phyloP scores from a whole-genome alignment of 2,797 vertebrate species.

The Scyliorhinus canicula region DNA sequence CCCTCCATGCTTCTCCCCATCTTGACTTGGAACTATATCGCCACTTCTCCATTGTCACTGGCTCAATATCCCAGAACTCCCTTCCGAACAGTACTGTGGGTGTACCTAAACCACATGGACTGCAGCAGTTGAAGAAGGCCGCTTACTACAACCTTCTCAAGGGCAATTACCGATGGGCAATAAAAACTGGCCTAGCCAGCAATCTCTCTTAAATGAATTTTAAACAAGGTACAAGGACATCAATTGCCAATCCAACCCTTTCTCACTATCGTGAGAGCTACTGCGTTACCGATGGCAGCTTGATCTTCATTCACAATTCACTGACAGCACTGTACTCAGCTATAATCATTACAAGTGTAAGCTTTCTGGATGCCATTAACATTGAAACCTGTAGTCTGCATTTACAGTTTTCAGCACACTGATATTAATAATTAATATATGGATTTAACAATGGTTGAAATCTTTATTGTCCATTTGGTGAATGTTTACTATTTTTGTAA shows the following conservation, averaged over 20 bases:
- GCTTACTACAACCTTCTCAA: no score
- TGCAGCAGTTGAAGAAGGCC: no score
- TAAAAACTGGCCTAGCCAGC: no score
- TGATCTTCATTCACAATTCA: background rate
- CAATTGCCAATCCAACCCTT: background rate
- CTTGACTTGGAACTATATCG: no score
- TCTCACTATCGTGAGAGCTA: background rate
- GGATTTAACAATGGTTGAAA: background rate
- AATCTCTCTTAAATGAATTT: no score
- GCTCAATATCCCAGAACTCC: no score
- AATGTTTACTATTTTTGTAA: background rate
- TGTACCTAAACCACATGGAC: no score
- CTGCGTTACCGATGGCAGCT: background rate
- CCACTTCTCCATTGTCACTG: no score
- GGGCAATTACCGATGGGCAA: no score
- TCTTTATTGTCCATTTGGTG: background rate
- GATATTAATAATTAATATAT: background rate
- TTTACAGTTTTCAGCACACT: background rate
- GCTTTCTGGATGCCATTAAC: background rate
- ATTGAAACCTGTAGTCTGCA: background rate
- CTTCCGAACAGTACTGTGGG: no score
- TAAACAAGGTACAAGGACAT: background rate
- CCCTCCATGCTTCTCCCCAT: no score
- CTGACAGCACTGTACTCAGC: background rate
- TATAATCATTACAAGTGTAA: no score